Evolutionary conservation across 2,797 vertebrate species (phyloP).

Genomic region (Decapterus maruadsi): DNA sequence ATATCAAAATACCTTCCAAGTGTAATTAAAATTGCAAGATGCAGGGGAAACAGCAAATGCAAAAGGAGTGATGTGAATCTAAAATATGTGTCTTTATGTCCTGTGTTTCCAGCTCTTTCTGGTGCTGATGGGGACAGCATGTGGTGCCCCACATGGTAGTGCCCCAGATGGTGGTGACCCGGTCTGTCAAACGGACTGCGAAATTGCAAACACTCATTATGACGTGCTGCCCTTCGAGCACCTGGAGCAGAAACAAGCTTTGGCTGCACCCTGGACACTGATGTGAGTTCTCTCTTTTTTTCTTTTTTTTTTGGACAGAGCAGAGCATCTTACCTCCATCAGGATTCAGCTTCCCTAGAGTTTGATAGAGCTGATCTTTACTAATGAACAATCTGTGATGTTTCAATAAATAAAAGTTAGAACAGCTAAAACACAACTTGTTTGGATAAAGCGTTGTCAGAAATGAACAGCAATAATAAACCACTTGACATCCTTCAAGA

Average conservation of each 20-base stretch:
- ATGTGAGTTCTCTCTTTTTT: slow-evolving; percentile 13
- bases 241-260: fast-evolving
- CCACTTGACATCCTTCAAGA: too few relatives aligned
- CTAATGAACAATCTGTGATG: background rate
- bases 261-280: slow-evolving; percentile 32
- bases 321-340: too few relatives aligned
- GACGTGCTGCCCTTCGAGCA: fast-evolving
- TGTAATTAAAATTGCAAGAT: background rate
- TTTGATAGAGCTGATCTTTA: too few relatives aligned
- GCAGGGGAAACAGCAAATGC: background rate
- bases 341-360: background rate
- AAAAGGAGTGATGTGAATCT: background rate
- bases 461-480: too few relatives aligned
- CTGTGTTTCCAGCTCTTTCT: slow-evolving; percentile 23
- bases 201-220: fast-evolving
- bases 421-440: background rate
- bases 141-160: background rate
- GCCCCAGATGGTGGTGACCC: fast-evolving
- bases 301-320: background rate
- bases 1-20: background rate
- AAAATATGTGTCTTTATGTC: background rate
- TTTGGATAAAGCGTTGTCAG: background rate
- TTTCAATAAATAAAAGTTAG: background rate
- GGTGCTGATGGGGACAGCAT: background rate
- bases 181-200: fast-evolving